A percentile compares a stretch with the other conserved stretches of the same genome.
Evolutionary conservation across 1,140 invertebrate genomes (phyloP).

Genomic region (Brachionus koreanus): DNA sequence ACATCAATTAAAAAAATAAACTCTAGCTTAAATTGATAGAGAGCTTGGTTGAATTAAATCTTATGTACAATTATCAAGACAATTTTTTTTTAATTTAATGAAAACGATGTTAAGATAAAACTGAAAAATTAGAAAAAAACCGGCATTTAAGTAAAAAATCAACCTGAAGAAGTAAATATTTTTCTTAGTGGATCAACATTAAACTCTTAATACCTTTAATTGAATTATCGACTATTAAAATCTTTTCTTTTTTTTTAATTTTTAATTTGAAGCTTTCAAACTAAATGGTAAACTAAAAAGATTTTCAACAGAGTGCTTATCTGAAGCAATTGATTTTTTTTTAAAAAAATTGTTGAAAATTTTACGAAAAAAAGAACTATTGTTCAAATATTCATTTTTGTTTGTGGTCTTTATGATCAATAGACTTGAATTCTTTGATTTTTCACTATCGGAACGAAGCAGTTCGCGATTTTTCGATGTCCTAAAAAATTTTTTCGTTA

Average conservation of each 20-base stretch:
- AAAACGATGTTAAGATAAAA: neutral
- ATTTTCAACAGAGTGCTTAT: slow-evolving; percentile 22
- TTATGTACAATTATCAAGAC: neutral
- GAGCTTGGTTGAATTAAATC: neutral
- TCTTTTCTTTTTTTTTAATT: neutral
- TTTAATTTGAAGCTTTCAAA: neutral
- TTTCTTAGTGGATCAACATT: neutral
- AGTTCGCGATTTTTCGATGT: neutral
- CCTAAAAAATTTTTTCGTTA: slow-evolving; percentile 7
- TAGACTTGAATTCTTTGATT: slow-evolving; percentile 12
- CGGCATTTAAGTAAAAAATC: neutral
- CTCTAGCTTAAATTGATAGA: neutral
- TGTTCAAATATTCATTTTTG: neutral
- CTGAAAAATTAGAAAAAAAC: neutral
- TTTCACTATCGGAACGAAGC: slow-evolving; percentile 1
- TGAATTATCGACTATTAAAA: neutral
- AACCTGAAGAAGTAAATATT: neutral
- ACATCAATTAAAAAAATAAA: slow-evolving; percentile 2
- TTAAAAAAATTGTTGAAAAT: slow-evolving; percentile 10
- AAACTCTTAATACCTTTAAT: neutral
- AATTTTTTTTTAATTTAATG: no score
- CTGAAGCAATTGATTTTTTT: slow-evolving; percentile 8
- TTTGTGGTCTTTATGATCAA: neutral
- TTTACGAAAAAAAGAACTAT: slow-evolving; percentile 24
- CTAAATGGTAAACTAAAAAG: slow-evolving; percentile 11